These are phyloP conservation scores for Gymnoscopelus microlampas DNA, from an alignment of 2,797 vertebrate species.

Conservation along the genomic window DNA sequence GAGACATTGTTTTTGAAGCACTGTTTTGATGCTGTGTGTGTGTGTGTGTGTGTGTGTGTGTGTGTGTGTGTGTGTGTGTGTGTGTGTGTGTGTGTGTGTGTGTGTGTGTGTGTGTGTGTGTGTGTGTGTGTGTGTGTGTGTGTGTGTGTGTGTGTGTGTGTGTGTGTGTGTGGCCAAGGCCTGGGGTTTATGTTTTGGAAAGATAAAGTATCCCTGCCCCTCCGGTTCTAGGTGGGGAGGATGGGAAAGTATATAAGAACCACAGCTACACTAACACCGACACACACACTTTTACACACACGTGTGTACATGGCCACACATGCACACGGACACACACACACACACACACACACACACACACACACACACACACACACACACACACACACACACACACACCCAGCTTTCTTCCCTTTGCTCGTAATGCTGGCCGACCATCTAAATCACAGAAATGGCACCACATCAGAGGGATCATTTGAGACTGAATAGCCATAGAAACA, in stretches of 20 bases:
- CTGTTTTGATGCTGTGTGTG: slow-evolving; percentile 40
- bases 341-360: slow-evolving; percentile 20
- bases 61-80: not conserved
- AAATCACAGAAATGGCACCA: slow-evolving; percentile 83
- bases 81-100: slow-evolving; percentile 23
- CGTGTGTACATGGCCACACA: not conserved
- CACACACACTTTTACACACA: slow-evolving; percentile 3
- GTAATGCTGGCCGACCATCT: slow-evolving; percentile 73
- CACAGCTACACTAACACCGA: slow-evolving; percentile 39
- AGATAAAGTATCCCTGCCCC: slow-evolving; percentile 74
- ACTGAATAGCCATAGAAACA: slow-evolving; percentile 79
- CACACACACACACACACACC: slow-evolving; percentile 17
- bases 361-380: not conserved
- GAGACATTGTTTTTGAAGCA: slow-evolving; percentile 72
- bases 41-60: slow-evolving; percentile 5
- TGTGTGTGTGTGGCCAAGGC: slow-evolving; percentile 41
- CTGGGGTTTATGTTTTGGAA: slow-evolving; percentile 73
- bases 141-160: not conserved
- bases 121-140: slow-evolving; percentile 1
- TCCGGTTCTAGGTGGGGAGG: slow-evolving; percentile 62
- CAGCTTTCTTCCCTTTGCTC: slow-evolving; percentile 66
- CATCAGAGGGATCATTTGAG: slow-evolving; percentile 83
- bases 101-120: slow-evolving; percentile 1
- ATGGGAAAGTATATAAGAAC: slow-evolving; percentile 69
- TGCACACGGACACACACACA: slow-evolving; percentile 30